Percentiles rank a stretch among this genome's conserved stretches.
Conservation (phyloP, 2,113 vertebrate species). For the Rhea americana region DNA sequence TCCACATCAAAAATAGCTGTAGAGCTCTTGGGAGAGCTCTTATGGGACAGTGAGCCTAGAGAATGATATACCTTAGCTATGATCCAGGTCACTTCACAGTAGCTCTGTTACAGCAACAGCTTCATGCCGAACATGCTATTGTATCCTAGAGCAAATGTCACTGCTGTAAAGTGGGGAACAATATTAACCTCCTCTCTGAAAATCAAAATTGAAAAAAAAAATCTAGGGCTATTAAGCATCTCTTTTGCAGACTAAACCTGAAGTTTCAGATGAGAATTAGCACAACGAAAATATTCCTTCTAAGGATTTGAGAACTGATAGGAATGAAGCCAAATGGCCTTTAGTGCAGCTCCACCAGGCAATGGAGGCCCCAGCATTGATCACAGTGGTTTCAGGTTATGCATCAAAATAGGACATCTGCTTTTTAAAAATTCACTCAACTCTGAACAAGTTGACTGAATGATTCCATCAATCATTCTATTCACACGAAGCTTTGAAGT, state of each 20-base stretch:
- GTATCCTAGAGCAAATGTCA: background rate
- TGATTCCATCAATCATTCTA: background rate
- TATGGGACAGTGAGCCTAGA: background rate
- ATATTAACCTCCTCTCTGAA: background rate
- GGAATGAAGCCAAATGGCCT: background rate
- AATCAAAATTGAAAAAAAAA: background rate
- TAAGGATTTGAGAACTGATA: background rate
- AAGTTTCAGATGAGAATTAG: background rate
- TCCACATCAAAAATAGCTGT: background rate
- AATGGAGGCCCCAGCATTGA: background rate
- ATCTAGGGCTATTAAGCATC: background rate
- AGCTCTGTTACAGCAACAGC: background rate
- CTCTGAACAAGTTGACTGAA: background rate
- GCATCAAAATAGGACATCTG: background rate
- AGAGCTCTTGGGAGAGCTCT: background rate
- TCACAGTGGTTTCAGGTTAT: background rate
- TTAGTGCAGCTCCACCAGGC: background rate
- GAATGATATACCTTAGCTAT: background rate
- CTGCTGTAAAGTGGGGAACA: accelerated
- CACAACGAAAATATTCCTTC: background rate
- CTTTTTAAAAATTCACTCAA: background rate
- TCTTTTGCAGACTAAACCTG: background rate
- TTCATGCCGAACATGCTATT: background rate
- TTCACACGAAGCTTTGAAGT: background rate
- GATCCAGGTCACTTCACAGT: background rate